Evolutionary conservation across 1,140 invertebrate species (phyloP).

Genomic region (Pissodes strobi): DNA sequence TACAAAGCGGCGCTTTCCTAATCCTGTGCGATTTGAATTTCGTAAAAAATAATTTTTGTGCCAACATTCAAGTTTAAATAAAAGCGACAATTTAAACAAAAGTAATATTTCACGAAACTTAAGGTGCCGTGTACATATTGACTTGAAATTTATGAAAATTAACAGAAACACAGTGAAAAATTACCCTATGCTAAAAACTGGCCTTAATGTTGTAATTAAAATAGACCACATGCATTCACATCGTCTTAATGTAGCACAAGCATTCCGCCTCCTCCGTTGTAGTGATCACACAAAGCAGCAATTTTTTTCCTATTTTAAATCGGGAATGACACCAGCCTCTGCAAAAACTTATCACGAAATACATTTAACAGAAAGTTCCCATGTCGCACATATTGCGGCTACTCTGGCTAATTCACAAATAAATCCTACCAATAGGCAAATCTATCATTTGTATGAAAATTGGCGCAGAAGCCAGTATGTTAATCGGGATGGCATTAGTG

Average conservation of each 20-base stretch:
- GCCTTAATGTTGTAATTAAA: constrained; percentile 7
- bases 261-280: constrained; percentile 8
- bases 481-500: not conserved
- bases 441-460: constrained; percentile 10
- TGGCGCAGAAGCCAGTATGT: constrained; percentile 10
- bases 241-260: not conserved
- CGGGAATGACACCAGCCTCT: no score
- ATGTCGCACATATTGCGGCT: not conserved
- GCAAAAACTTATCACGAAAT: constrained; percentile 18
- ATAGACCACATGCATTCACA: constrained; percentile 1
- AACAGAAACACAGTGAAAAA: not conserved
- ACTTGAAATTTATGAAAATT: not conserved
- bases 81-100: not conserved
- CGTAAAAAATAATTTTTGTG: not conserved
- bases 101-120: not conserved
- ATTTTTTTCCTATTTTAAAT: constrained; percentile 15
- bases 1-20: not conserved
- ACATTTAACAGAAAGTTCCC: not conserved
- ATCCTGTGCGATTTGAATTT: no score
- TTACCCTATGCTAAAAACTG: not conserved
- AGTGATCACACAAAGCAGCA: constrained; percentile 4
- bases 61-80: not conserved
- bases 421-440: constrained; percentile 15
- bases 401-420: constrained; percentile 14
- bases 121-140: not conserved